A percentile compares a stretch with the other conserved stretches of the same genome.
Conservation (phyloP, 2,113 vertebrate species). For the Hiodon alosoides region DNA sequence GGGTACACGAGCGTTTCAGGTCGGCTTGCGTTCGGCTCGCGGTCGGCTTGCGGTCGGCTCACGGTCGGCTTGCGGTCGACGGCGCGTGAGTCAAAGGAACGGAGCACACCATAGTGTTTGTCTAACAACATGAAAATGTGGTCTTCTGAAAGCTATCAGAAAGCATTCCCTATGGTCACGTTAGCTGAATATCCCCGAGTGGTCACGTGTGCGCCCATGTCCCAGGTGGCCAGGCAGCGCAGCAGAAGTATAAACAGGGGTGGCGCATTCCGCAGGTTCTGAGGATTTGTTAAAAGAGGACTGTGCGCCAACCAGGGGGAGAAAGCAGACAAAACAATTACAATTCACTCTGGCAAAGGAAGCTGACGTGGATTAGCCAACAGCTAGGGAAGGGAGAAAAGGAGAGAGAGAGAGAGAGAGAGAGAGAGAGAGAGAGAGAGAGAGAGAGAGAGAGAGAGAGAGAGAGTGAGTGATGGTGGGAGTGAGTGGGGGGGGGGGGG, state of each 20-base stretch:
- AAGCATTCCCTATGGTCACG: no score
- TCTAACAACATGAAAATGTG: no score
- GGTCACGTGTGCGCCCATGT: background rate
- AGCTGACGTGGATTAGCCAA: slow-evolving; percentile 15
- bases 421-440: background rate
- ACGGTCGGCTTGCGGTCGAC: no score
- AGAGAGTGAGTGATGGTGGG: no score
- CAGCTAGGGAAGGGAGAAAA: slow-evolving; percentile 33
- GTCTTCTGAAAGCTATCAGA: no score
- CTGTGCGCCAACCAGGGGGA: slow-evolving; percentile 14
- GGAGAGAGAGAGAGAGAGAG: slow-evolving; percentile 10
- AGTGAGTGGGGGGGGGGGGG: no score
- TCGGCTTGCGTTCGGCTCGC: no score
- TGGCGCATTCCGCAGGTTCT: slow-evolving; percentile 11
- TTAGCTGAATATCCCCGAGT: background rate
- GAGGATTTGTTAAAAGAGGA: slow-evolving; percentile 9
- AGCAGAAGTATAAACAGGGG: background rate
- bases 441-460: background rate
- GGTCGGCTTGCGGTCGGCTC: no score
- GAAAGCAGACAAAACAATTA: slow-evolving; percentile 25
- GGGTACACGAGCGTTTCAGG: no score
- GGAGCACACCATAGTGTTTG: no score
- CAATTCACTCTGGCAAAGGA: slow-evolving; percentile 15
- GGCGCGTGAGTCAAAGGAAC: no score
- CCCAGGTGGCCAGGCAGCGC: background rate